Evolutionary conservation across 2,113 vertebrate species (phyloP).

Genomic region (Podilymbus podiceps): DNA sequence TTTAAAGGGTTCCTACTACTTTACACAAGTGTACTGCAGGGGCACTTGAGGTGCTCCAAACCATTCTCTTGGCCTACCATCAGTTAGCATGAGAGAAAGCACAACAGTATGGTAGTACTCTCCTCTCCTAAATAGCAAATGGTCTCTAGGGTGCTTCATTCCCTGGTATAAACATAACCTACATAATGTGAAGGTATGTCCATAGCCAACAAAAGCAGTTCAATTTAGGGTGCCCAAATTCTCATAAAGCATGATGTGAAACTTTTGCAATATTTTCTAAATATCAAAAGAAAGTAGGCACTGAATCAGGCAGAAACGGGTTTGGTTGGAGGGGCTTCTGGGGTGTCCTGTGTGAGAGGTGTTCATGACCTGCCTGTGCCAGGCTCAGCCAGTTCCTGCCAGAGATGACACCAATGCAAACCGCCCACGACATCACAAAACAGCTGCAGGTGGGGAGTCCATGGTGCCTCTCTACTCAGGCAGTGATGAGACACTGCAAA

Average conservation of each 20-base stretch:
- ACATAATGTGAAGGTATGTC: neutral
- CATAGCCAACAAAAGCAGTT: neutral
- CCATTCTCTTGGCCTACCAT: neutral
- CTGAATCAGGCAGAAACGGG: neutral
- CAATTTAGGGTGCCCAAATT: neutral
- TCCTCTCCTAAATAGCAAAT: neutral
- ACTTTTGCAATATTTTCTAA: neutral
- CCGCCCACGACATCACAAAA: neutral
- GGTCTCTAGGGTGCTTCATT: neutral
- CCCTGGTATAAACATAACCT: neutral
- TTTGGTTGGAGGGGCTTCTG: fast-evolving
- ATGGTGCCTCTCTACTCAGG: fast-evolving
- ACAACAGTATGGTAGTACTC: fast-evolving
- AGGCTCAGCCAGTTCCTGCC: fast-evolving
- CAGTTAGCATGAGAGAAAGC: neutral
- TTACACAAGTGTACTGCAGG: neutral
- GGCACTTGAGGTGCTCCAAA: neutral
- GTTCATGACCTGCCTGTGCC: neutral
- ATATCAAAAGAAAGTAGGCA: neutral
- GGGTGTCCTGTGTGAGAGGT: neutral
- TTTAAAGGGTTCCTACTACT: neutral
- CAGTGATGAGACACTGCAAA: neutral
- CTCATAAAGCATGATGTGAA: neutral
- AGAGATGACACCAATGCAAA: neutral
- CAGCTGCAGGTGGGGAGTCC: neutral